Percentiles rank a stretch among this genome's conserved stretches.
phyloP scores from a whole-genome alignment of 2,797 vertebrate species.

The Diplodus puntazzo region DNA sequence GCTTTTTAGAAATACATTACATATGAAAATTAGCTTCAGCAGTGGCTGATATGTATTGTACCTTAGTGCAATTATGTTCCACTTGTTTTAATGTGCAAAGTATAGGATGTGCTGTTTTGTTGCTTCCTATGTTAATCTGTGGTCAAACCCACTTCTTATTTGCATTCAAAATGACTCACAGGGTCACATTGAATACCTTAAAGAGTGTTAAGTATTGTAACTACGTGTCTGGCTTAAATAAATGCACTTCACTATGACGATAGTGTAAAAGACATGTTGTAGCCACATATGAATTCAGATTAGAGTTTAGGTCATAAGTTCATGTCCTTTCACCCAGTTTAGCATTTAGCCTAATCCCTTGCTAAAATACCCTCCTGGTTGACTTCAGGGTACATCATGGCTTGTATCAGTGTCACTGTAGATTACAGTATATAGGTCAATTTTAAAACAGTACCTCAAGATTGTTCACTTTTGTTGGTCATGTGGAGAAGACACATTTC shows the following conservation, averaged over 20 bases:
- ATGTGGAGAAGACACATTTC: background rate
- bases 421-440: constrained; percentile 17
- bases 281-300: constrained; percentile 39
- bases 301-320: constrained; percentile 56
- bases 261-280: constrained; percentile 12
- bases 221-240: background rate
- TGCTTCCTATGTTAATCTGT: constrained; percentile 6
- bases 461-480: background rate
- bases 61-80: background rate
- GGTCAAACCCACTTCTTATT: background rate
- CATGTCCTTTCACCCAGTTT: constrained; percentile 65
- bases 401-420: constrained; percentile 17
- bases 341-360: constrained; percentile 69
- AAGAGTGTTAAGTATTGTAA: background rate
- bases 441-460: background rate
- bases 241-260: constrained; percentile 14
- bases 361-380: constrained; percentile 41
- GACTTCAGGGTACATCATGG: constrained; percentile 11
- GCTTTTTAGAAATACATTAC: constrained; percentile 11
- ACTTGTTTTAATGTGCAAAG: constrained; percentile 3
- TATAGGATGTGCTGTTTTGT: background rate
- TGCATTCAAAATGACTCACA: constrained; percentile 2
- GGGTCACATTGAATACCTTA: background rate
- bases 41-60: background rate
- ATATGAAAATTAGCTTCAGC: background rate